Evolutionary conservation across 2,113 vertebrate species (phyloP), one percentile per base, ranked within the genome.

Genomic region (Cnemophilus loriae): DNA sequence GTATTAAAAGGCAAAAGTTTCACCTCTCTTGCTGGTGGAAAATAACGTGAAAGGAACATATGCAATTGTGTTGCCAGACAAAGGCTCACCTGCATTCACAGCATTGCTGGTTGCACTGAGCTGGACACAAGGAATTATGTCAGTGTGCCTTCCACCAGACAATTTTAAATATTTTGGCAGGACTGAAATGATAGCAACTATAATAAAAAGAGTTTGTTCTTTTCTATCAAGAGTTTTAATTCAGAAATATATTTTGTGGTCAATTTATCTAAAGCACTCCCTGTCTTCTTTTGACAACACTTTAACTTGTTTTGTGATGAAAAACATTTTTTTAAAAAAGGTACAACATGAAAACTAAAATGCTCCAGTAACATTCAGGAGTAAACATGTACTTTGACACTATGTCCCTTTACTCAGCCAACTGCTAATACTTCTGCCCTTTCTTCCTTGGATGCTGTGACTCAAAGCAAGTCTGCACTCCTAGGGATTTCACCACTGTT

Each of bases 1-100:
- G 59, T 90, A 94, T 49, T 75, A 78, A 86, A 70, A 92, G 32
- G 42, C 53, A 87, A 73, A 94, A 93, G 28, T 30, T 73, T 74
- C 50, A 41, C 24, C 32, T 88, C 37, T 47, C 12, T 57, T 81
- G 44, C 5, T 49, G 32, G 17, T 52, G 27, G 49, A 85, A 92
- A 82, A 70, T 37, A 67, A 65, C 1, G 8, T 55, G 60, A 68
- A 71, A 90, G 35, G 39, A 86, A 20, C 13, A 14, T 10, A 73
- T 0, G 1, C 28, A 44, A 30, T 9, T 27, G 4, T 20, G 27
- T 44, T 86, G 11, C 41, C 26, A 50, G 44, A 69, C 18, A 56
- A 68, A 80, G 6, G 23, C 35, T 84, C 11, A 47, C 35, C 49
- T 84, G 32, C 52, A 46, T 55, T 68, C 77, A 71, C 49, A 69